These are phyloP conservation scores for Chunga burmeisteri DNA, from an alignment of 2,113 vertebrate genomes.

Conservation along the genomic window DNA sequence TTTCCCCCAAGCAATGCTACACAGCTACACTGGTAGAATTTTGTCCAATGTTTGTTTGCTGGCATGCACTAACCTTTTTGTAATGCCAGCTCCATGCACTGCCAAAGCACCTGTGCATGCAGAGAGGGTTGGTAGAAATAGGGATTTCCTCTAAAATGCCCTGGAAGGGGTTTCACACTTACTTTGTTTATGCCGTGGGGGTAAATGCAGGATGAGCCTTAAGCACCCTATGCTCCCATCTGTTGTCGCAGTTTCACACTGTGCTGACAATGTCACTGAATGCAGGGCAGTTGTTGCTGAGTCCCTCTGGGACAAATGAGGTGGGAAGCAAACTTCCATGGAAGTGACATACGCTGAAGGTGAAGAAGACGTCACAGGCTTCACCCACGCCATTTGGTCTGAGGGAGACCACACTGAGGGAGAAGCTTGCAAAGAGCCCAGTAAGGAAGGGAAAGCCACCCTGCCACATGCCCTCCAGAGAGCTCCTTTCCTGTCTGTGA, in stretches of 20 bases:
- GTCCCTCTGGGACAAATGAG: not conserved
- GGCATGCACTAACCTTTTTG: not conserved
- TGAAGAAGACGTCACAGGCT: rapidly evolving
- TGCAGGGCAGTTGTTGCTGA: not conserved
- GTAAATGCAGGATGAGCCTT: not conserved
- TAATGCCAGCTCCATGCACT: not conserved
- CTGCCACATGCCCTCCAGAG: not conserved
- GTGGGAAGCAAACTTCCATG: not conserved
- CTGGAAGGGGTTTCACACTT: not conserved
- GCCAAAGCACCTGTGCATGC: not conserved
- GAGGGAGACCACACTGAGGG: not conserved
- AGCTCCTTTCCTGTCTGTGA: not conserved
- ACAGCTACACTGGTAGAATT: not conserved
- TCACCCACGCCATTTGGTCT: not conserved
- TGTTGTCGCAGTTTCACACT: not conserved
- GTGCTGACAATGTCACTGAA: not conserved
- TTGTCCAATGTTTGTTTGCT: not conserved
- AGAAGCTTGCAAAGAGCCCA: not conserved
- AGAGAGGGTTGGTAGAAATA: not conserved
- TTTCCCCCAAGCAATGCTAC: not conserved
- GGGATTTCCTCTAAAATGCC: not conserved
- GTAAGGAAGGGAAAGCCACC: not conserved
- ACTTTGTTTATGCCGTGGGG: rapidly evolving
- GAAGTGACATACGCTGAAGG: not conserved
- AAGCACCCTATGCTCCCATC: not conserved